These are phyloP conservation scores for Liparis tanakae DNA, from an alignment of 2,797 vertebrate genomes.

Conservation along the genomic window DNA sequence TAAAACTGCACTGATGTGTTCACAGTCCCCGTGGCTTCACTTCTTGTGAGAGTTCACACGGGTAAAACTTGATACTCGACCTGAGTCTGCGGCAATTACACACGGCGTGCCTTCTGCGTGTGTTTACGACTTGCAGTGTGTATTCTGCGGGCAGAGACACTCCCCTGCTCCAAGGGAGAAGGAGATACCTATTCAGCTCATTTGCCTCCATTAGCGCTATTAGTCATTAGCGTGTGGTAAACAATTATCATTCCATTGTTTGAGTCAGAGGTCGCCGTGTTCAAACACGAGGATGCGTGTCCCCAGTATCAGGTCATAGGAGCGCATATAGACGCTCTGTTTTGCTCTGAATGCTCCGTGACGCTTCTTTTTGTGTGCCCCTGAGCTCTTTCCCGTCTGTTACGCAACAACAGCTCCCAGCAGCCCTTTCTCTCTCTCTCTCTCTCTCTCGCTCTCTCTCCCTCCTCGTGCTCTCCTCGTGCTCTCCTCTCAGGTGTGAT, in stretches of 20 bases:
- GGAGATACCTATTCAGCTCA: not conserved
- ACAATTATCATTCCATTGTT: not conserved
- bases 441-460: no score
- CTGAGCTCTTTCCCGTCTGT: slow-evolving; percentile 33
- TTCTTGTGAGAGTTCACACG: slow-evolving; percentile 9
- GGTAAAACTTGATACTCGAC: not conserved
- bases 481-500: slow-evolving; percentile 48
- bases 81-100: not conserved
- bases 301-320: slow-evolving; percentile 26
- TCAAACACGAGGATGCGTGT: slow-evolving; percentile 16
- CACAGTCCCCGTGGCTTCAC: not conserved
- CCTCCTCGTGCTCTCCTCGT: slow-evolving; percentile 13
- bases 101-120: not conserved
- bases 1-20: slow-evolving; percentile 5
- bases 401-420: slow-evolving; percentile 52
- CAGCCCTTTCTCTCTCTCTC: slow-evolving; percentile 14
- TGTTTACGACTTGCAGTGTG: not conserved
- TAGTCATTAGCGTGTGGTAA: not conserved
- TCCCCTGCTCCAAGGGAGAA: not conserved
- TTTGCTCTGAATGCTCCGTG: slow-evolving; percentile 57
- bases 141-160: not conserved
- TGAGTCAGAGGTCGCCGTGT: slow-evolving; percentile 13
- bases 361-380: slow-evolving; percentile 35
- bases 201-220: not conserved
- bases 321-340: slow-evolving; percentile 43